Percentiles rank a stretch among this genome's conserved stretches.
phyloP scores from a whole-genome alignment of 2,797 vertebrate species.

The Pogonophryne albipinna region DNA sequence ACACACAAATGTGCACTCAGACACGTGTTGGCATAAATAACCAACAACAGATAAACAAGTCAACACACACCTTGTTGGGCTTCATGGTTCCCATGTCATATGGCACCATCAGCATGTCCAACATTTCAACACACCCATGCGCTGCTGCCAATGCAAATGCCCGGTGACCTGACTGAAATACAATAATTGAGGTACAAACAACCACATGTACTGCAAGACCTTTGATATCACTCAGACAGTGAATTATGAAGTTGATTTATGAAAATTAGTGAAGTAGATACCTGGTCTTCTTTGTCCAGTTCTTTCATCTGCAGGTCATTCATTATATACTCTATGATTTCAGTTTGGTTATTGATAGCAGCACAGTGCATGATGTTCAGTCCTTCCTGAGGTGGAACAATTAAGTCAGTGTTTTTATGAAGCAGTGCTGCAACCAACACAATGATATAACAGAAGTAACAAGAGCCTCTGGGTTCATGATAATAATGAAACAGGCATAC shows the following conservation, averaged over 20 bases:
- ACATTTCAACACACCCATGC: conserved; percentile 87
- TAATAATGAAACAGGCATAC: not conserved
- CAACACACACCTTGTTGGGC: conserved; percentile 87
- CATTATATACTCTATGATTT: conserved; percentile 90
- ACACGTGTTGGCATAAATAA: conserved; percentile 13
- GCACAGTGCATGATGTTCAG: conserved; percentile 92
- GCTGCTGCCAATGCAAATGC: conserved; percentile 90
- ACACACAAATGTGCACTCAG: conserved; percentile 37
- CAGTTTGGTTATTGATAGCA: conserved; percentile 89
- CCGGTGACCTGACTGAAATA: conserved; percentile 82
- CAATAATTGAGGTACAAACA: not conserved
- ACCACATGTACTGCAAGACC: not conserved
- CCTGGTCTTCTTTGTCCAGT: conserved; percentile 89
- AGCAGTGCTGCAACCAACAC: not conserved
- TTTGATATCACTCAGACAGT: not conserved
- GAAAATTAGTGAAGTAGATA: conserved; percentile 56
- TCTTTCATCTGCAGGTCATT: conserved; percentile 91
- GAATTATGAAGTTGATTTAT: not conserved
- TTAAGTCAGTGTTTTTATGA: not conserved
- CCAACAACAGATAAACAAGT: conserved; percentile 8
- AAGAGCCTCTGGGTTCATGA: not conserved
- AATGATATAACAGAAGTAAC: not conserved
- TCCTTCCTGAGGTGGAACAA: conserved; percentile 84
- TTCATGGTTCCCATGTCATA: conserved; percentile 90
- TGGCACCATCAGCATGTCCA: conserved; percentile 82